A percentile compares a stretch with the other conserved stretches of the same genome.
Evolutionary conservation across 2,113 vertebrate genomes (phyloP).

Genomic region (Microcebus jonahi): DNA sequence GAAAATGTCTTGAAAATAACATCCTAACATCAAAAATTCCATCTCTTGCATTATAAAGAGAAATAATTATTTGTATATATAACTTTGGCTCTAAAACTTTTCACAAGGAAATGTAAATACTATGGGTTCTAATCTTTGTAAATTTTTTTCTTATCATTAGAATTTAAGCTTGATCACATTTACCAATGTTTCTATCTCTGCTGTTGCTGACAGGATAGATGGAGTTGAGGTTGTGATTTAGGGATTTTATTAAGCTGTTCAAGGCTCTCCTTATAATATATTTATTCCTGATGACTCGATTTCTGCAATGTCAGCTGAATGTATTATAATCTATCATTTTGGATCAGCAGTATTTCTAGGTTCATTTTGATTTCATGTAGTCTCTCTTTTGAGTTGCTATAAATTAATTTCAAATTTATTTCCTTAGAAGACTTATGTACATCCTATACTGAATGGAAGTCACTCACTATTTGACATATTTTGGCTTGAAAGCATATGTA

Average conservation of each 20-base stretch:
- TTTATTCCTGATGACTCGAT: conserved; percentile 39
- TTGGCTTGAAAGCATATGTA: not conserved
- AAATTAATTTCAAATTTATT: conserved; percentile 59
- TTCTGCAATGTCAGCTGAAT: conserved; percentile 45
- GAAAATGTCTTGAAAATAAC: not conserved
- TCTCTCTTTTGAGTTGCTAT: conserved; percentile 16
- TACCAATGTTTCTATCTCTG: not conserved
- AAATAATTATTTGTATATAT: not conserved
- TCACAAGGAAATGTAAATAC: not conserved
- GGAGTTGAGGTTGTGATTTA: not conserved
- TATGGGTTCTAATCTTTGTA: not conserved
- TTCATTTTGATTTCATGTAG: conserved; percentile 32
- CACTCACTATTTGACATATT: not conserved
- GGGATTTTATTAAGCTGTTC: conserved; percentile 39
- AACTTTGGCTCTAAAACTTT: not conserved
- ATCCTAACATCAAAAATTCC: not conserved
- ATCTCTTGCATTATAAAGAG: not conserved
- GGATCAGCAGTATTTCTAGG: not conserved
- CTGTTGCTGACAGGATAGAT: not conserved
- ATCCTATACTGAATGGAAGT: not conserved
- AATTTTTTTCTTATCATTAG: not conserved
- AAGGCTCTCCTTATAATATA: conserved; percentile 21
- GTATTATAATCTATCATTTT: conserved; percentile 54
- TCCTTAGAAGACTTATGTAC: not conserved
- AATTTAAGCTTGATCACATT: conserved; percentile 31